phyloP scores from a whole-genome alignment of 2,797 vertebrate genomes.

The Paramormyrops hopkinsi region DNA sequence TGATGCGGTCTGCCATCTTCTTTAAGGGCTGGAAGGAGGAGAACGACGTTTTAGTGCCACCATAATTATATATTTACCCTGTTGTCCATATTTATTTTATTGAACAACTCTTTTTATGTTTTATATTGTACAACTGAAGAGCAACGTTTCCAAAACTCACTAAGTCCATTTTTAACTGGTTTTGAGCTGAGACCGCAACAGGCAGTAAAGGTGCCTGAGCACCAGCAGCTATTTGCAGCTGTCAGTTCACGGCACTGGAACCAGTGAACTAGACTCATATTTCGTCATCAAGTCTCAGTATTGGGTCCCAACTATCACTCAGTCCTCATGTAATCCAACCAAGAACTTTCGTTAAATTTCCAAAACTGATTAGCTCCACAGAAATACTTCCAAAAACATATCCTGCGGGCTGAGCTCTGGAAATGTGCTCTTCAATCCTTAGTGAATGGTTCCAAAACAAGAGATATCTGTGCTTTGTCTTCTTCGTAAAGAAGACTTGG shows the following conservation, averaged over 20 bases:
- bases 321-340: not conserved
- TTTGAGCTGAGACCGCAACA: not conserved
- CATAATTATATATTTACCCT: not conserved
- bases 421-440: not conserved
- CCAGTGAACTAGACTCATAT: not conserved
- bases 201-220: not conserved
- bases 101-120: not conserved
- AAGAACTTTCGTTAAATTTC: not conserved
- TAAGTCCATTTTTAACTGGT: not conserved
- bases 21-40: constrained; percentile 77
- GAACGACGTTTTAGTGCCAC: not conserved
- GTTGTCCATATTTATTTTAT: not conserved
- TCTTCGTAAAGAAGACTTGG: not conserved
- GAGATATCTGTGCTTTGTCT: not conserved
- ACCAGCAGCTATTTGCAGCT: not conserved
- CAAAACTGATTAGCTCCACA: not conserved
- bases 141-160: not conserved
- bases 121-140: not conserved
- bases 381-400: not conserved
- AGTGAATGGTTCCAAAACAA: not conserved
- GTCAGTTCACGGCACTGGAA: not conserved
- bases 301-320: not conserved
- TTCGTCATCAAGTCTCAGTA: not conserved
- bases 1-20: constrained; percentile 98
- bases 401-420: not conserved